These are phyloP conservation scores for Propsilocerus akamusi DNA, from an alignment of 1,140 invertebrate species.

Conservation along the genomic window DNA sequence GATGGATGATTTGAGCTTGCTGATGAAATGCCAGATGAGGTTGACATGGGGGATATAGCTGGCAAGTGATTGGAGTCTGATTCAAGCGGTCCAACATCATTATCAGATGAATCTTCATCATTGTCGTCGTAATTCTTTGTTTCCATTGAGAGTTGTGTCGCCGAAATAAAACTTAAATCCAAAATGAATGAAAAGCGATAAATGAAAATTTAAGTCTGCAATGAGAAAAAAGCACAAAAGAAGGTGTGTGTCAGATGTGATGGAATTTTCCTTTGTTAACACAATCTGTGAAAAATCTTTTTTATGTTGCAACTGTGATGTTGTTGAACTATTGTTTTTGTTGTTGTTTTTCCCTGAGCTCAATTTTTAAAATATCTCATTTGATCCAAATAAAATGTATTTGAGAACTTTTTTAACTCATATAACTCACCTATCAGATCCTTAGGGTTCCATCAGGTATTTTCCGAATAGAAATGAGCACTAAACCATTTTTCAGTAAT, in stretches of 20 bases:
- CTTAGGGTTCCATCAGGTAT: not conserved
- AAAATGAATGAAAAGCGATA: not conserved
- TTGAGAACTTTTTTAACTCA: not conserved
- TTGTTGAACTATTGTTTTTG: not conserved
- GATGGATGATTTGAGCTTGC: not conserved
- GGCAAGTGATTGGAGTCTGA: not conserved
- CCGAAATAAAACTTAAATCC: not conserved
- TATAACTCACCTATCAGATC: not conserved
- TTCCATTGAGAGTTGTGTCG: not conserved
- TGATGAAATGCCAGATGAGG: not conserved
- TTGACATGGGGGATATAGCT: not conserved
- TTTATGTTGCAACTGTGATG: not conserved
- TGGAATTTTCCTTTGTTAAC: not conserved
- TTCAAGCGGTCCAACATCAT: not conserved
- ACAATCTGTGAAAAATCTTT: no score
- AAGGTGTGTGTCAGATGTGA: not conserved
- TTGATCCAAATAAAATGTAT: not conserved
- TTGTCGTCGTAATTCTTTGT: no score
- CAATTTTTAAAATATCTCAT: not conserved
- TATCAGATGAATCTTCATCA: not conserved
- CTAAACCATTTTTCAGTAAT: conserved; percentile 3
- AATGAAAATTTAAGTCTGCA: not conserved
- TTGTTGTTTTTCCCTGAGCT: not conserved
- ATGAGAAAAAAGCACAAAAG: not conserved
- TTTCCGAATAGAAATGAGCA: not conserved